phyloP scores from a whole-genome alignment of 2,113 vertebrate genomes.

The Macaca mulatta region DNA sequence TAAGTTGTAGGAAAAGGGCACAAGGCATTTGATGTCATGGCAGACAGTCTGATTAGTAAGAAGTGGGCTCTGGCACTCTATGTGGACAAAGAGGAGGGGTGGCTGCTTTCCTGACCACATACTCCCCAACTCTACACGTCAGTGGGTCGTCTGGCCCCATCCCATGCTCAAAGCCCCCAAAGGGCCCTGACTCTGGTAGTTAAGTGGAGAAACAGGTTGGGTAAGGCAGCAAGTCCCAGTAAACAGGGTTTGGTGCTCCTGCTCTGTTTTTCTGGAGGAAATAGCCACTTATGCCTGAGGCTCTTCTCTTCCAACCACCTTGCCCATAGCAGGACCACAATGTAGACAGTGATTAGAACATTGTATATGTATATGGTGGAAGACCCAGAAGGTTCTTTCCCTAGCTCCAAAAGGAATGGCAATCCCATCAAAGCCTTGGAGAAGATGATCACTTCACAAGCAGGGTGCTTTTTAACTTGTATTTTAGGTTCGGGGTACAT shows the following conservation, averaged over 20 bases:
- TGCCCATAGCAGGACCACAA: neutral
- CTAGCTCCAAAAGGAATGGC: neutral
- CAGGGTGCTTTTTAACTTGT: neutral
- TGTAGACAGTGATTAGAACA: neutral
- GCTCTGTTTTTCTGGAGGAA: neutral
- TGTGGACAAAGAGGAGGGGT: fast-evolving
- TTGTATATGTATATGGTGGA: neutral
- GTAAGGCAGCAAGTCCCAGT: neutral
- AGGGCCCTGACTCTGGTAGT: neutral
- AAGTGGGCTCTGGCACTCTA: neutral
- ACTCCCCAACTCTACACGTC: fast-evolving
- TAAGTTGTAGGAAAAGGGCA: neutral
- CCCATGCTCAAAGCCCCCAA: neutral
- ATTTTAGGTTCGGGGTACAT: no score
- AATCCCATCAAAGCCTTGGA: neutral
- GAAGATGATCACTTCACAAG: neutral
- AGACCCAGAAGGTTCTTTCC: neutral
- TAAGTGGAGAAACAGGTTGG: neutral
- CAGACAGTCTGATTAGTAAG: neutral
- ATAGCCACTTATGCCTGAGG: neutral
- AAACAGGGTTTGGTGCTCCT: neutral
- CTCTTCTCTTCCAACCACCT: neutral
- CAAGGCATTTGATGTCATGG: neutral
- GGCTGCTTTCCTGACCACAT: neutral
- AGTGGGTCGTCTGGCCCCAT: neutral